Evolutionary conservation across 2,888 invertebrate species (phyloP), one percentile per base, ranked within the genome.

Genomic region (Lacanobia wlatinum): DNA sequence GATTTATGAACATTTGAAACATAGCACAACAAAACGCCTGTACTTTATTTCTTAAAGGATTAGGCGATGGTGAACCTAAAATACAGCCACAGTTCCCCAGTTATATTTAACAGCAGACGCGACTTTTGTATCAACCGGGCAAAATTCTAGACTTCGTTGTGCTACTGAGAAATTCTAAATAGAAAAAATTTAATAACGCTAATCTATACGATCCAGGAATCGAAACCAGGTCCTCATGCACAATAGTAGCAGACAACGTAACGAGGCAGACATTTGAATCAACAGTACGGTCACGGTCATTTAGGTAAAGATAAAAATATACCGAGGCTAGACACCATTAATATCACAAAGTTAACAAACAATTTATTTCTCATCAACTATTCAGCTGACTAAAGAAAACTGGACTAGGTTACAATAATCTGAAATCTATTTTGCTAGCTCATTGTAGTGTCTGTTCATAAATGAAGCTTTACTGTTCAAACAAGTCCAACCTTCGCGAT

Each of bases 381-480:
- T n/a, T 43, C 16, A 53, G 23, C 53, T 55, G 38, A 38, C 66
- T 40, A 76, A 71, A 55, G 10, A 55, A 28, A 48, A 6, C 14
- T 48, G 18, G 28, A 8, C 53, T 21, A 21, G 12, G 9, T 69
- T 21, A 67, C 1, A 65, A 67, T 56, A 56, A 76, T 65, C 8
- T 1, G 0, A 23, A 62, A 76, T 58, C 38, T 61, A 76, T 76
- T 69, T 53, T 16, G 34, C 7, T 18, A 55, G 40, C n/a, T 56
- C 53, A 77, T 64, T 79, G 48, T 70, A 50, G 28, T 69, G 48
- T 72, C 34, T 53, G 18, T n/a, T 16, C 38, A 52, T 43, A 43
- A 56, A 14, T 48, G 34, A 34, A 46, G 16, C n/a, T 53, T 40
- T 7, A 46, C 52, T 50, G 21, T 70, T 69, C 72, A 75, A 72